phyloP scores from a whole-genome alignment of 1,140 invertebrate species.

The Drosophila ambigua region DNA sequence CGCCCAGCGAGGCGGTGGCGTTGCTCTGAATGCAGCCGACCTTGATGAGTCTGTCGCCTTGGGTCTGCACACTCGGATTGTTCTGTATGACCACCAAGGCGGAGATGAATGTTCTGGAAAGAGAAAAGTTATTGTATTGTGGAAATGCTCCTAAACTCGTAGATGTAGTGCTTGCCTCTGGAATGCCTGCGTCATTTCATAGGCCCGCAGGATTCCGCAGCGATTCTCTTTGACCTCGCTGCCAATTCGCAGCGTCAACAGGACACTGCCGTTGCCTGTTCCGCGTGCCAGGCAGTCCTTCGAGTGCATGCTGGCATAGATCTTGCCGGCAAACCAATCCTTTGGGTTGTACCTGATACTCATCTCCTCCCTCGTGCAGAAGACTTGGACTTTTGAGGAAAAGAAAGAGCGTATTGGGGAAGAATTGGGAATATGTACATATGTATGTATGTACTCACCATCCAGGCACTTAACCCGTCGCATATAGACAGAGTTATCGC shows the following conservation, averaged over 20 bases:
- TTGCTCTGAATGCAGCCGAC: slow-evolving; percentile 86
- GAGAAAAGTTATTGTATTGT: slow-evolving; percentile 28
- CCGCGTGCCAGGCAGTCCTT: slow-evolving; percentile 85
- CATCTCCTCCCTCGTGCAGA: slow-evolving; percentile 85
- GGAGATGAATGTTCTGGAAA: slow-evolving; percentile 85
- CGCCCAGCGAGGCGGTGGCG: slow-evolving; percentile 41
- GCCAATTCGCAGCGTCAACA: slow-evolving; percentile 69
- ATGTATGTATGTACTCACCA: slow-evolving; percentile 68
- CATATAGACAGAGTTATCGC: slow-evolving; percentile 82
- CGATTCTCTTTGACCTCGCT: slow-evolving; percentile 77
- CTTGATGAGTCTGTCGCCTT: slow-evolving; percentile 87
- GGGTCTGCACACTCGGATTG: slow-evolving; percentile 87
- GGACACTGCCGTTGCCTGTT: slow-evolving; percentile 64
- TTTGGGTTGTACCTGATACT: slow-evolving; percentile 86
- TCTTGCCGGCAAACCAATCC: slow-evolving; percentile 85
- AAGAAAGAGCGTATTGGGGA: not conserved
- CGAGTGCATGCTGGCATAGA: slow-evolving; percentile 87
- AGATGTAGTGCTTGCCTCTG: slow-evolving; percentile 41
- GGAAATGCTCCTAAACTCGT: not conserved
- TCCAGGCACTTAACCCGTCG: slow-evolving; percentile 85
- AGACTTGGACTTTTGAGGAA: slow-evolving; percentile 85
- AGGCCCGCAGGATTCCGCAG: slow-evolving; percentile 76
- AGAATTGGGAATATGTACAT: no score
- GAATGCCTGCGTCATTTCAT: slow-evolving; percentile 73
- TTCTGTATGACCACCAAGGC: slow-evolving; percentile 88